Evolutionary conservation across 2,113 vertebrate species (phyloP).

Genomic region (Ginglymostoma cirratum): DNA sequence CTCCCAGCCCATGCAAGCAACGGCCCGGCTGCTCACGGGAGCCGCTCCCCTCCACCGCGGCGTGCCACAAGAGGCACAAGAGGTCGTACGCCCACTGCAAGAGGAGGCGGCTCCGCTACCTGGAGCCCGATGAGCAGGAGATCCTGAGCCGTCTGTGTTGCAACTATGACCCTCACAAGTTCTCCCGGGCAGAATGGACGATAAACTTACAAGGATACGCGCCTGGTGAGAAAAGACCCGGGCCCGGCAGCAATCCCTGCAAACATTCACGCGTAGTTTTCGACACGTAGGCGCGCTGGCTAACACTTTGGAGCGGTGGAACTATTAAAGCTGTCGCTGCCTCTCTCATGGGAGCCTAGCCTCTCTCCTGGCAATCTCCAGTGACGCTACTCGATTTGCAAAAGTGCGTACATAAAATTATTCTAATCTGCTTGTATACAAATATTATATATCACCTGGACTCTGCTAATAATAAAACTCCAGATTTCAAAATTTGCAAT

Average conservation of each 20-base stretch:
- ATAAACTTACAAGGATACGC: constrained; percentile 23
- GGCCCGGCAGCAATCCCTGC: background rate
- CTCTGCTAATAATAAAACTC: constrained; percentile 13
- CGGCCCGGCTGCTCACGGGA: background rate
- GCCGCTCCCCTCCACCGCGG: background rate
- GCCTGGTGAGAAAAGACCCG: background rate
- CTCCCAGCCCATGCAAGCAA: background rate
- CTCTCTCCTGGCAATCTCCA: background rate
- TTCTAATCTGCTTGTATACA: background rate
- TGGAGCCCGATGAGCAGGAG: constrained; percentile 25
- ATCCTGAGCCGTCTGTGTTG: constrained; percentile 7
- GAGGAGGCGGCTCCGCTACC: background rate
- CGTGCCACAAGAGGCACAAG: background rate
- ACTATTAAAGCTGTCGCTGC: background rate
- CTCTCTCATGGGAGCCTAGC: background rate
- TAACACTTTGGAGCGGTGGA: background rate
- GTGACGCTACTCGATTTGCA: background rate
- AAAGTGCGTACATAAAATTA: background rate
- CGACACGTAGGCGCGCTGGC: background rate
- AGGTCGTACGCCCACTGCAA: background rate
- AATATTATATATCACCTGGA: constrained; percentile 1
- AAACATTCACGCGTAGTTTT: background rate
- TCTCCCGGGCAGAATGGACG: constrained; percentile 29
- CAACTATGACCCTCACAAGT: constrained; percentile 22
- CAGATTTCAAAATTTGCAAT: background rate